Conservation (phyloP, 2,797 vertebrate genomes). For the Gorsachius magnificus region DNA sequence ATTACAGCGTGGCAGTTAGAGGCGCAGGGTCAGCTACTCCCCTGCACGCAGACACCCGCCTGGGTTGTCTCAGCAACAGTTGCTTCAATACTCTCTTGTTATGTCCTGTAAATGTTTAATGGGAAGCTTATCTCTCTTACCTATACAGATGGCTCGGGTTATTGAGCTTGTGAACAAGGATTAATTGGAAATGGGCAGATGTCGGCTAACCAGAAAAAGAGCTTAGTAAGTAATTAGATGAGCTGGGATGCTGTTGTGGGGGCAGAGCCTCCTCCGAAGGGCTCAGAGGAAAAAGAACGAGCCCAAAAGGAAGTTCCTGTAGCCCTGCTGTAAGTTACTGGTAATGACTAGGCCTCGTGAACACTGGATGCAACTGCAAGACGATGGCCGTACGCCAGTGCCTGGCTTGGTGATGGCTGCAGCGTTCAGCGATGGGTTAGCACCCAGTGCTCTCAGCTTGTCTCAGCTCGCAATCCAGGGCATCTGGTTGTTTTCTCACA, state of each 20-base stretch:
- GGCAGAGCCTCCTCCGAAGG: background rate
- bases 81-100: background rate
- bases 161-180: slow-evolving; percentile 11
- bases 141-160: slow-evolving; percentile 46
- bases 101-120: slow-evolving; percentile 58
- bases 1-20: rapidly evolving
- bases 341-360: rapidly evolving
- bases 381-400: rapidly evolving
- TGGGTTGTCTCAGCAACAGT: slow-evolving; percentile 18
- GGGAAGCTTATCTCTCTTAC: slow-evolving; percentile 41
- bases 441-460: background rate
- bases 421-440: background rate
- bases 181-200: slow-evolving; percentile 55
- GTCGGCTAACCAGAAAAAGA: slow-evolving; percentile 20
- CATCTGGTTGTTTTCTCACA: background rate
- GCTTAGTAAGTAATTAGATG: slow-evolving; percentile 17
- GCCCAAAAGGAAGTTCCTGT: background rate
- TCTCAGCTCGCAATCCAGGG: background rate
- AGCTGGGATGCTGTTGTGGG: background rate
- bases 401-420: background rate
- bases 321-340: background rate
- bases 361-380: background rate
- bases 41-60: background rate
- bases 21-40: background rate
- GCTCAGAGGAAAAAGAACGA: background rate